A percentile compares a stretch with the other conserved stretches of the same genome.
Conservation (phyloP, 2,888 invertebrate genomes). For the Philereme transversata region DNA sequence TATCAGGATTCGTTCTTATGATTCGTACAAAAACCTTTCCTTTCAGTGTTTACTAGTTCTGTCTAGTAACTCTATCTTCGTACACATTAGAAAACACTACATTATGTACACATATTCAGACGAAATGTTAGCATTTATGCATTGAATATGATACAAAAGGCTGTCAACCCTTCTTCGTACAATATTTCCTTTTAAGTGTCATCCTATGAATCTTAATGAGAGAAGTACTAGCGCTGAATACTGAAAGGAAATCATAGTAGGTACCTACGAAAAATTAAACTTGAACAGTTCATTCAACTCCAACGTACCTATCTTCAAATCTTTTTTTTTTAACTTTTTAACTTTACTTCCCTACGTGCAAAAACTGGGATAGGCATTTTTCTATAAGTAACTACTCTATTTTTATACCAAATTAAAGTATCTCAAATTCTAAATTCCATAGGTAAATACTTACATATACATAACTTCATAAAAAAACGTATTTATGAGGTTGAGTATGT, state of each 20-base stretch:
- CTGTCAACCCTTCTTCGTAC: constrained; percentile 50
- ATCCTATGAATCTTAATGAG: constrained; percentile 80
- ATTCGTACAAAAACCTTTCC: not conserved
- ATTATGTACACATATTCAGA: constrained; percentile 23
- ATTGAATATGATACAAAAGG: constrained; percentile 46
- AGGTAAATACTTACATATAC: too few relatives aligned
- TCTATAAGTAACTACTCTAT: too few relatives aligned
- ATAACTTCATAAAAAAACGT: too few relatives aligned
- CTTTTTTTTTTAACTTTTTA: too few relatives aligned
- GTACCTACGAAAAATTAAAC: constrained; percentile 54
- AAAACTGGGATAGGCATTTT: too few relatives aligned
- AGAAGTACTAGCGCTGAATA: constrained; percentile 73
- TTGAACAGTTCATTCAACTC: constrained; percentile 69
- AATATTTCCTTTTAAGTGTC: constrained; percentile 80
- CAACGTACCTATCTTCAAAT: too few relatives aligned
- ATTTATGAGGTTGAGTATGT: too few relatives aligned
- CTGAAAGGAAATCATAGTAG: constrained; percentile 60
- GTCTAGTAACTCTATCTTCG: not conserved
- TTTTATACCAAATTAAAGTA: too few relatives aligned
- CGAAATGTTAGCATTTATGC: constrained; percentile 32
- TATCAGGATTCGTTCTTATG: not conserved
- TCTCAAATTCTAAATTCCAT: too few relatives aligned
- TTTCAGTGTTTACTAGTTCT: not conserved
- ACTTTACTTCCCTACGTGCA: too few relatives aligned
- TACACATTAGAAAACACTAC: constrained; percentile 3